Base-by-base conservation (phyloP, 1,140 invertebrate genomes). In the Pectinophora gossypiella region DNA sequence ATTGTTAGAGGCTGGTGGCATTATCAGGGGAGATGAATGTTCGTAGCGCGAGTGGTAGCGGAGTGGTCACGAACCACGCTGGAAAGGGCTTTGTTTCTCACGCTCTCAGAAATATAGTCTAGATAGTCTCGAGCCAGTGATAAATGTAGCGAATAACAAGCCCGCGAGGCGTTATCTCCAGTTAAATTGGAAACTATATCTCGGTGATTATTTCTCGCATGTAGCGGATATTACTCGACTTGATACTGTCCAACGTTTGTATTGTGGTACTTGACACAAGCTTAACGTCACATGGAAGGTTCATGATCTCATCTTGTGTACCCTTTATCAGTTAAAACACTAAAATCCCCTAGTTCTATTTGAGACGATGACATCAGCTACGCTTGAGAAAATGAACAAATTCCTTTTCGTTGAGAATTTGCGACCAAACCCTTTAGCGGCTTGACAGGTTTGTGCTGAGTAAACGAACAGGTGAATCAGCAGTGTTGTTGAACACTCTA, bases 11-110 rank as follows among this genome's bases (percentile, higher is more conserved):
- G 35, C 27, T 51, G 43, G 48, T 55, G 53, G 46, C 36, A 54
- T 56, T 59, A 59, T 49, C 18, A 57, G 51, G 48, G 51, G 27
- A 55, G 47, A 44, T 43, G n/a, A n/a, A 32, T 32, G 27, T 12
- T 12, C n/a, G n/a, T n/a, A 32, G 9, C 27, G 27, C 27, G 27
- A 32, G 9, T 9, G 9, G 27, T 32, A 58, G 54, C 49, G 43
- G 21, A 54, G 59, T 64, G 58, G 63, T 32, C 27, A 32, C 27
- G 27, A 32, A 12, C 6, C n/a, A n/a, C n/a, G n/a, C n/a, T n/a
- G n/a, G n/a, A n/a, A 27, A 6, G 23, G 5, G 58, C 68, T 71
- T 71, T 74, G 68, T 70, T 76, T 74, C 76, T 80, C 76, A 80
- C 70, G 70, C 66, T 63, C 64, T 66, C 68, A 67, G 62, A 68